Percentiles rank a stretch among this genome's conserved stretches.
Conservation (phyloP, 2,888 invertebrate species). For the Hypolimnas misippus region DNA sequence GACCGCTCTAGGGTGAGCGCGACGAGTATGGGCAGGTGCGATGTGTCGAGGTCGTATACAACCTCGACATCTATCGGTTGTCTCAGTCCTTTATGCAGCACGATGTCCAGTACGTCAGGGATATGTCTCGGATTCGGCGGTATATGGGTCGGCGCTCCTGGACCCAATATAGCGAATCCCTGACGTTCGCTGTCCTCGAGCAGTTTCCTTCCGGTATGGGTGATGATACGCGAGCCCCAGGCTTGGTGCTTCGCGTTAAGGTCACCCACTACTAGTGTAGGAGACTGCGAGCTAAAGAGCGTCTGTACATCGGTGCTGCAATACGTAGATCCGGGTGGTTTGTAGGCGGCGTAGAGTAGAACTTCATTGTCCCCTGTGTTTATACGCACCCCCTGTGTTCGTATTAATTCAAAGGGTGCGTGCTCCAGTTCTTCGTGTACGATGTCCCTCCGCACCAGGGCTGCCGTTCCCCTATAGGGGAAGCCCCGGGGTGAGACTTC, state of each 20-base stretch:
- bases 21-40: background rate
- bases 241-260: background rate
- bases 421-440: background rate
- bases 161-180: background rate
- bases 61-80: background rate
- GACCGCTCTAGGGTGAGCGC: background rate
- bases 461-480: background rate
- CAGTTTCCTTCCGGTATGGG: background rate
- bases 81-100: background rate
- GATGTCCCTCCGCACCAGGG: constrained; percentile 6
- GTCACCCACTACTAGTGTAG: background rate
- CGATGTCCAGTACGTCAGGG: background rate
- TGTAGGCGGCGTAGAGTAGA: background rate
- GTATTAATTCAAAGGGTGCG: background rate
- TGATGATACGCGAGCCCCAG: background rate
- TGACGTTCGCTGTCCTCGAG: background rate
- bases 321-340: background rate
- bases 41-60: background rate
- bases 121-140: background rate
- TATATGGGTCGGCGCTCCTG: constrained; percentile 1
- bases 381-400: background rate
- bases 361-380: background rate
- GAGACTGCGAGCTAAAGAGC: background rate
- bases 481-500: background rate
- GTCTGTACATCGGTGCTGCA: background rate